phyloP scores from a whole-genome alignment of 2,797 vertebrate species.

The Poeciliopsis turneri region DNA sequence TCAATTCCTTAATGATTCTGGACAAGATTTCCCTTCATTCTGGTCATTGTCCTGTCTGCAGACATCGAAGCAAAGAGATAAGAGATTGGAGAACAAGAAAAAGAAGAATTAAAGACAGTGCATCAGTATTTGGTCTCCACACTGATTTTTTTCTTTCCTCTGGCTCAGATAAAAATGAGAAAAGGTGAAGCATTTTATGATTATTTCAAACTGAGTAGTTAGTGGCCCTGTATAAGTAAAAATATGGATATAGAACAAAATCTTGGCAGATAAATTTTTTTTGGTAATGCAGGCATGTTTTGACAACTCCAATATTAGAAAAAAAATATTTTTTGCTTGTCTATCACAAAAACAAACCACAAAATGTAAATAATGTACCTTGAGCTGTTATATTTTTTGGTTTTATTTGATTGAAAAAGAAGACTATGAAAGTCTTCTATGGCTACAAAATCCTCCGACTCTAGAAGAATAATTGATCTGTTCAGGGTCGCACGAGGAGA shows the following conservation, averaged over 20 bases:
- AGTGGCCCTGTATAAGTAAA: not conserved
- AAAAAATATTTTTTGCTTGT: not conserved
- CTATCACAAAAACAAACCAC: not conserved
- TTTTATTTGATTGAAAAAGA: not conserved
- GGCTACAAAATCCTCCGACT: not conserved
- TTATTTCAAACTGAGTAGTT: not conserved
- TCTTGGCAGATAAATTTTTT: not conserved
- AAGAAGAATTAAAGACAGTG: slow-evolving; percentile 2
- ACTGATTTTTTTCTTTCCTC: not conserved
- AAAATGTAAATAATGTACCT: not conserved
- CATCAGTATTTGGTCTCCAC: slow-evolving; percentile 17
- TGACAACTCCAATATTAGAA: not conserved
- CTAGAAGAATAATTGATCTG: not conserved
- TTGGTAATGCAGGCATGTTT: not conserved
- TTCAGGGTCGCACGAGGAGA: not conserved
- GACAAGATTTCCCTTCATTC: slow-evolving; percentile 60
- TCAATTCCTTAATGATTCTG: slow-evolving; percentile 65
- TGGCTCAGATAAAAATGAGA: not conserved
- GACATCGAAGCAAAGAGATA: slow-evolving; percentile 46
- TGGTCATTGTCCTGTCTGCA: slow-evolving; percentile 51
- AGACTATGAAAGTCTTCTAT: not conserved
- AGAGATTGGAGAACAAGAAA: slow-evolving; percentile 17
- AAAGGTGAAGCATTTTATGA: not conserved
- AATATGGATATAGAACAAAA: not conserved
- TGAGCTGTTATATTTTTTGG: not conserved